phyloP scores from a whole-genome alignment of 2,113 vertebrate genomes.

The Opisthocomus hoazin region DNA sequence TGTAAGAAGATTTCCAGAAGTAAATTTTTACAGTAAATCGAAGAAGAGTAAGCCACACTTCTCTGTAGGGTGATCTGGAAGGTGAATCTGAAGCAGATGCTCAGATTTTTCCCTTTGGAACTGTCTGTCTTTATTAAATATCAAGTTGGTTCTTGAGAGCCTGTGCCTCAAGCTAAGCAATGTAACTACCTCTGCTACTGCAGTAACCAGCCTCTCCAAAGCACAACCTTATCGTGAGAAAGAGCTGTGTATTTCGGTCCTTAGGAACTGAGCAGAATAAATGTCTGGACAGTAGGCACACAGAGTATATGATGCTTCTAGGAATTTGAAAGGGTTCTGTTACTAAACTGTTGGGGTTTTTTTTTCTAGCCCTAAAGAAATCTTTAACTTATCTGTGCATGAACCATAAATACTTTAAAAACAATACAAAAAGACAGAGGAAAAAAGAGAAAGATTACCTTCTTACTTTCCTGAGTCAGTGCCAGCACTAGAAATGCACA shows the following conservation, averaged over 20 bases:
- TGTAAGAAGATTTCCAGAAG: not conserved
- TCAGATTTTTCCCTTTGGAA: not conserved
- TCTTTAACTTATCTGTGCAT: not conserved
- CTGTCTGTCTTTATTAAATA: not conserved
- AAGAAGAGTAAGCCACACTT: not conserved
- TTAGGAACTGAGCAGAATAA: not conserved
- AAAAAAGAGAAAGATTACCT: not conserved
- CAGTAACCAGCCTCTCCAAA: not conserved
- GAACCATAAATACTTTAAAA: not conserved
- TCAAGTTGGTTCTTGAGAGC: not conserved
- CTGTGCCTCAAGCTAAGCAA: not conserved
- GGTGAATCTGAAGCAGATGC: not conserved
- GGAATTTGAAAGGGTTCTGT: not conserved
- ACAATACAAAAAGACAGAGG: rapidly evolving
- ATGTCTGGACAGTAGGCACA: not conserved
- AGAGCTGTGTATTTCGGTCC: not conserved
- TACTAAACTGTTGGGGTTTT: not conserved
- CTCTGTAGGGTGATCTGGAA: not conserved
- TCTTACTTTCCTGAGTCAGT: not conserved
- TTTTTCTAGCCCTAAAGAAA: not conserved
- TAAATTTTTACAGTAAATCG: not conserved
- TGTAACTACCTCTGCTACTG: not conserved
- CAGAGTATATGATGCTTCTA: not conserved
- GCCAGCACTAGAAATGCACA: not conserved
- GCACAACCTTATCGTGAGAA: not conserved